phyloP scores from a whole-genome alignment of 2,797 vertebrate genomes.

The Heterohyrax brucei region DNA sequence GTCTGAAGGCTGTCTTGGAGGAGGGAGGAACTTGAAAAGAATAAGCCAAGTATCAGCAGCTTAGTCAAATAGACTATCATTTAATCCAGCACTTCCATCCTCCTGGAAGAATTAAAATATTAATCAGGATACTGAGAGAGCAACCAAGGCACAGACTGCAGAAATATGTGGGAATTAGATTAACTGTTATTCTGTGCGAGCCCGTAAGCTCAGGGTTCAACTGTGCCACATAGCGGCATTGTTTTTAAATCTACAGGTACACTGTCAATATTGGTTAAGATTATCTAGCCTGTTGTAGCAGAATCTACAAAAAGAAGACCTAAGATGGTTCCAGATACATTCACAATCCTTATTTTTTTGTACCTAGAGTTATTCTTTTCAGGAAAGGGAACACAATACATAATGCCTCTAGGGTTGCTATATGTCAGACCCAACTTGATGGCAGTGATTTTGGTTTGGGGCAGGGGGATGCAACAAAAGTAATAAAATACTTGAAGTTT shows the following conservation, averaged over 20 bases:
- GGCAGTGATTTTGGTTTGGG: no score
- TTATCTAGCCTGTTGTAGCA: background rate
- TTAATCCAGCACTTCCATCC: background rate
- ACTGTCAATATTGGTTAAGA: background rate
- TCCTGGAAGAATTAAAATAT: background rate
- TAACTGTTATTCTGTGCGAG: background rate
- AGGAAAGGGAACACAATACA: background rate
- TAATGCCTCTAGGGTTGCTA: background rate
- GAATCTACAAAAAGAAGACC: background rate
- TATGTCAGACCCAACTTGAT: no score
- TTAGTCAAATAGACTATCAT: background rate
- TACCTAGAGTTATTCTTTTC: background rate
- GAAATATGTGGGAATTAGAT: background rate
- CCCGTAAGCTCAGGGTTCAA: background rate
- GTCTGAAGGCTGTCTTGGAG: no score
- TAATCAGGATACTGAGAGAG: background rate
- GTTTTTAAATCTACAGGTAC: background rate
- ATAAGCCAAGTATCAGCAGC: background rate
- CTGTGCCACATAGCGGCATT: background rate
- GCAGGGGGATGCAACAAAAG: background rate
- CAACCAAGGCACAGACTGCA: background rate
- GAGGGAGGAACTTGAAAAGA: background rate
- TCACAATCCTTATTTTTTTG: background rate
- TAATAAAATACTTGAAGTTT: constrained; percentile 31
- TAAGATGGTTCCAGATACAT: background rate